Evolutionary conservation across 1,140 invertebrate species (phyloP).

Genomic region (Drosophila elegans): DNA sequence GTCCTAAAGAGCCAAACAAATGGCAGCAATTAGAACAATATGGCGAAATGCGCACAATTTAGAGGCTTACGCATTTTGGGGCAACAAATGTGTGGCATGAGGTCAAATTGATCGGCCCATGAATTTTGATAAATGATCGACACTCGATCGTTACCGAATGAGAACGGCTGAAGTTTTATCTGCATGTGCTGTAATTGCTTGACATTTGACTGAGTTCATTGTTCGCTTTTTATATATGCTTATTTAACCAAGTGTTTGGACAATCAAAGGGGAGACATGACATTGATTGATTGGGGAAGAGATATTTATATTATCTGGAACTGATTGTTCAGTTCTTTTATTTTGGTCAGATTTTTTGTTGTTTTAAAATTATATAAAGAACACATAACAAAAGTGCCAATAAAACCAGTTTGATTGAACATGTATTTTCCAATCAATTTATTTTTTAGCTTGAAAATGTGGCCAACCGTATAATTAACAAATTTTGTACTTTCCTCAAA

Average conservation of each 20-base stretch:
- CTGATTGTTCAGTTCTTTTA: constrained; percentile 12
- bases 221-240: constrained; percentile 25
- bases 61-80: constrained; percentile 43
- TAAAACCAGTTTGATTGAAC: constrained; percentile 2
- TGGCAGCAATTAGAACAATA: constrained; percentile 81
- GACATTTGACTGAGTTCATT: constrained; percentile 49
- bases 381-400: background rate
- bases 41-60: constrained; percentile 73
- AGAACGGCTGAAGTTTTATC: constrained; percentile 15
- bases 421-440: background rate
- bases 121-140: constrained; percentile 78
- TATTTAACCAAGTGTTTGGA: constrained; percentile 49
- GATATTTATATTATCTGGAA: constrained; percentile 47
- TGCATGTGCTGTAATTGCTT: constrained; percentile 39
- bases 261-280: constrained; percentile 32
- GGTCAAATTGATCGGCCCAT: constrained; percentile 40
- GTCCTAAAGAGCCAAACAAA: constrained; percentile 55
- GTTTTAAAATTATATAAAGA: constrained; percentile 6
- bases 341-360: background rate
- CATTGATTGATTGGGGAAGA: constrained; percentile 44
- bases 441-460: background rate
- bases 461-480: background rate
- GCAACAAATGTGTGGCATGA: constrained; percentile 59
- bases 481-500: background rate
- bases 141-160: constrained; percentile 39